These are phyloP conservation scores for Pyrgus malvae DNA, from an alignment of 2,888 invertebrate genomes.

Conservation along the genomic window DNA sequence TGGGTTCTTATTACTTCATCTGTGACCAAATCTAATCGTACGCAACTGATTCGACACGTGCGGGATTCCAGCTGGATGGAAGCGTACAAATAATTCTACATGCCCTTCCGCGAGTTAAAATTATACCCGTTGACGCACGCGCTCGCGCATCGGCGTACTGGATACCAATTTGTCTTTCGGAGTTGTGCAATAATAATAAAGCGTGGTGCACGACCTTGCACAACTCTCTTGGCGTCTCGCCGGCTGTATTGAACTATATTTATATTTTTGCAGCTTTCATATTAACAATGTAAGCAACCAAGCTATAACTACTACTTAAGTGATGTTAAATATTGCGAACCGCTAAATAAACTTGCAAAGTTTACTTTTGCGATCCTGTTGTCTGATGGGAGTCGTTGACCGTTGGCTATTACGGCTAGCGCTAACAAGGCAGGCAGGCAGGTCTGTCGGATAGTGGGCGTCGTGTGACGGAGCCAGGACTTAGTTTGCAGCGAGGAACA, in stretches of 20 bases:
- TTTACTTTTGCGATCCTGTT: slow-evolving; percentile 7
- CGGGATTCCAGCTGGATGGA: slow-evolving; percentile 54
- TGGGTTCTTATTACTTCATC: slow-evolving; percentile 59
- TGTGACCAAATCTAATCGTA: slow-evolving; percentile 52
- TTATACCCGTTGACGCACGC: slow-evolving; percentile 71
- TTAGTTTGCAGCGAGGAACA: slow-evolving; percentile 53
- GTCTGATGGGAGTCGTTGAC: slow-evolving; percentile 14
- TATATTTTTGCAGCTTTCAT: slow-evolving; percentile 10
- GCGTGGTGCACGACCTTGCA: slow-evolving; percentile 69
- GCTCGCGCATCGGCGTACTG: slow-evolving; percentile 57
- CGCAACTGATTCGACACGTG: slow-evolving; percentile 51
- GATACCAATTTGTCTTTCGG: slow-evolving; percentile 68
- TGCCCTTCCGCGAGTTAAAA: slow-evolving; percentile 77
- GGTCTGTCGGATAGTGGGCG: slow-evolving; percentile 47
- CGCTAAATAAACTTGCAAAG: not conserved
- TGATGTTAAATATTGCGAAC: not conserved
- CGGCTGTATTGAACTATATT: slow-evolving; percentile 37
- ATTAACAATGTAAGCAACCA: not conserved
- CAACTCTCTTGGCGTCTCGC: slow-evolving; percentile 65
- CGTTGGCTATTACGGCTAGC: slow-evolving; percentile 19
- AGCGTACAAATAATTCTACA: slow-evolving; percentile 50
- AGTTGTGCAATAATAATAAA: slow-evolving; percentile 74
- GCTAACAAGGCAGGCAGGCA: slow-evolving; percentile 37
- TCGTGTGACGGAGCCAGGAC: slow-evolving; percentile 31
- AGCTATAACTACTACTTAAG: not conserved